phyloP scores from a whole-genome alignment of 2,797 vertebrate genomes.

The Selene dorsalis region DNA sequence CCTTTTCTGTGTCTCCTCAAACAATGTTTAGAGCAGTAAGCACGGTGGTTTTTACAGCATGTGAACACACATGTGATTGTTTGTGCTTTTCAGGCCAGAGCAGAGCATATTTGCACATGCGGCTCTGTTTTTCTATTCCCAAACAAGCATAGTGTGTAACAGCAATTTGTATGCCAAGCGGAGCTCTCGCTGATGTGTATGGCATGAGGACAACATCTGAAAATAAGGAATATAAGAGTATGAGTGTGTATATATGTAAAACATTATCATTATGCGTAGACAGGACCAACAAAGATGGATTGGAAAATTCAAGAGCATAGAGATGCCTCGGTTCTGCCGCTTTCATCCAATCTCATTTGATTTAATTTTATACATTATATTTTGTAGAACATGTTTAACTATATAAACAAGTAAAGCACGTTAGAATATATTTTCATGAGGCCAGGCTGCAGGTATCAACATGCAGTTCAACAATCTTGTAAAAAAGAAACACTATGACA shows the following conservation, averaged over 20 bases:
- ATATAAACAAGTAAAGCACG: background rate
- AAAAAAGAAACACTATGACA: constrained; percentile 7
- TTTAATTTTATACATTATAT: background rate
- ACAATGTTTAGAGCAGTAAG: background rate
- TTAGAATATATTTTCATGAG: background rate
- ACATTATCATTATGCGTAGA: constrained; percentile 2
- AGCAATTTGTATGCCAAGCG: background rate
- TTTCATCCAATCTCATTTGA: background rate
- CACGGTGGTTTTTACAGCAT: constrained; percentile 24
- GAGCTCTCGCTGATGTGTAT: background rate
- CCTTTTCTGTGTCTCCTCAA: constrained; percentile 16
- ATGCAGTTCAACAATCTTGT: background rate
- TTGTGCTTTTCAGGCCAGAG: background rate
- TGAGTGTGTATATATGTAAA: background rate
- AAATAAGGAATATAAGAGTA: background rate
- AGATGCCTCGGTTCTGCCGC: background rate
- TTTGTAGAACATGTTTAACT: background rate
- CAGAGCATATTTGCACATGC: constrained; percentile 19
- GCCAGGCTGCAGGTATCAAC: background rate
- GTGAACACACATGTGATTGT: constrained; percentile 16
- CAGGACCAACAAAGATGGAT: background rate
- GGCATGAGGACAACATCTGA: constrained; percentile 8
- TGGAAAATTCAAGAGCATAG: background rate
- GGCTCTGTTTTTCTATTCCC: background rate
- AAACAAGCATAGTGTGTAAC: constrained; percentile 20